phyloP scores from a whole-genome alignment of 1,140 invertebrate species.

The Venustaconcha ellipsiformis region DNA sequence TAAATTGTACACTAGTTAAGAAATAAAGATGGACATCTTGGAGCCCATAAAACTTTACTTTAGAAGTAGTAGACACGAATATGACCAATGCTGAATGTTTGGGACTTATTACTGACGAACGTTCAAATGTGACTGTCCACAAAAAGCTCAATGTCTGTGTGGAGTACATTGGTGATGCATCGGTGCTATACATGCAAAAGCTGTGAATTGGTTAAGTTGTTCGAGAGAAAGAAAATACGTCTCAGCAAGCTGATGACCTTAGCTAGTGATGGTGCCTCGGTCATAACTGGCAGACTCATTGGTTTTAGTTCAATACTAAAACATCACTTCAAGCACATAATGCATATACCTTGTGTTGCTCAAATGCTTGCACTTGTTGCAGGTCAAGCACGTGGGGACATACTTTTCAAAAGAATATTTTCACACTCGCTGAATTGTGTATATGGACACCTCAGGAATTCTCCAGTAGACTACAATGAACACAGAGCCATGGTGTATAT shows the following conservation, averaged over 20 bases:
- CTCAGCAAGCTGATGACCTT: conserved; percentile 11
- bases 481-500: too few relatives aligned
- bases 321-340: too few relatives aligned
- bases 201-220: too few relatives aligned
- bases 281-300: conserved; percentile 12
- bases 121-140: too few relatives aligned
- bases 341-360: conserved; percentile 8
- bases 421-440: conserved; percentile 6
- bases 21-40: too few relatives aligned
- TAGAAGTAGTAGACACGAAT: too few relatives aligned
- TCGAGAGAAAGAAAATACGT: too few relatives aligned
- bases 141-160: too few relatives aligned
- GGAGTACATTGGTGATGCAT: conserved; percentile 11
- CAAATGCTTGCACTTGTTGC: conserved; percentile 9
- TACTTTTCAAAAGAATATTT: conserved; percentile 7
- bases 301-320: conserved; percentile 22
- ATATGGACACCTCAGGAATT: conserved; percentile 11
- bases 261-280: conserved; percentile 28
- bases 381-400: too few relatives aligned
- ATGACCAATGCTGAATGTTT: too few relatives aligned
- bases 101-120: too few relatives aligned
- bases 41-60: too few relatives aligned
- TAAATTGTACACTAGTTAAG: conserved; percentile 1
- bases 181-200: conserved; percentile 10
- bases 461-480: conserved; percentile 9